phyloP scores from a whole-genome alignment of 2,797 vertebrate genomes.

The Eulemur coronatus region DNA sequence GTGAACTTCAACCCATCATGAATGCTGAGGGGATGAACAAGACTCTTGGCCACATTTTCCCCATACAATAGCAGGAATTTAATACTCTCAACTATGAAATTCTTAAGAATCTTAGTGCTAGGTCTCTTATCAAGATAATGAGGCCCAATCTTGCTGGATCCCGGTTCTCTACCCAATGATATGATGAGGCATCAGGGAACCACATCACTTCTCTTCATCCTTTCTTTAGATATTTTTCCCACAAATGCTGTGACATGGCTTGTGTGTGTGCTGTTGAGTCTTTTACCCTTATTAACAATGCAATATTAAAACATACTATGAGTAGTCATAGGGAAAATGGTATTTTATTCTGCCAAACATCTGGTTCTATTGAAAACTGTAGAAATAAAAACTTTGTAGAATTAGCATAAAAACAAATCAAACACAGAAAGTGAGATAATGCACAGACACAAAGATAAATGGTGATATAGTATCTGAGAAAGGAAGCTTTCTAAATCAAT shows the following conservation, averaged over 20 bases:
- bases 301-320: not conserved
- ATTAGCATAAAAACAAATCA: not conserved
- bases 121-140: not conserved
- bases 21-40: not conserved
- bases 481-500: not conserved
- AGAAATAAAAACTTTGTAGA: not conserved
- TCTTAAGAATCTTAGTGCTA: not conserved
- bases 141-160: not conserved
- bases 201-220: not conserved
- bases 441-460: not conserved
- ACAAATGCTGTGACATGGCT: not conserved
- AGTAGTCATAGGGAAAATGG: not conserved
- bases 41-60: not conserved
- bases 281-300: not conserved
- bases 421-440: not conserved
- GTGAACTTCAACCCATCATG: not conserved
- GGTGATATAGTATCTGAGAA: not conserved
- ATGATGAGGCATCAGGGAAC: not conserved
- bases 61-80: not conserved
- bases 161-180: not conserved
- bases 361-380: not conserved
- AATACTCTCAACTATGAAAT: not conserved
- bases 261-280: not conserved
- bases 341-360: not conserved
- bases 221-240: not conserved